Evolutionary conservation across 2,113 vertebrate genomes (phyloP).

Genomic region (Chaetura pelagica): DNA sequence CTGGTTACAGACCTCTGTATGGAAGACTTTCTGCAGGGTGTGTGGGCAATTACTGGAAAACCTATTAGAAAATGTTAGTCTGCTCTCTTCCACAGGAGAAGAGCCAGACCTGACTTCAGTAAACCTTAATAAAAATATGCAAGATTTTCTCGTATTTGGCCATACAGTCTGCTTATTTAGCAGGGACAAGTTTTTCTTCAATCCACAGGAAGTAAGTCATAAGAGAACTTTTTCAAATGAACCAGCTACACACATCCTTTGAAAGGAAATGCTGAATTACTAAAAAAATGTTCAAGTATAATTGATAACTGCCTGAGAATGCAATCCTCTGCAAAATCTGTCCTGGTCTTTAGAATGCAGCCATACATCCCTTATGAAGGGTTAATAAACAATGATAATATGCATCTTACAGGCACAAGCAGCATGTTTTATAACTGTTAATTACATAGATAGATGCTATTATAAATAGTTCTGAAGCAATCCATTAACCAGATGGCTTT

Average conservation of each 20-base stretch:
- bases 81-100: neutral
- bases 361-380: neutral
- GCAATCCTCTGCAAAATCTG: neutral
- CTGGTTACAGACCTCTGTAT: neutral
- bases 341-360: neutral
- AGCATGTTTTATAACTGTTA: slow-evolving; percentile 28
- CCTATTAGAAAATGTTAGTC: neutral
- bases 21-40: accelerated
- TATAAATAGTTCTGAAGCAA: slow-evolving; percentile 53
- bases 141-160: neutral
- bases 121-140: neutral
- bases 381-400: slow-evolving; percentile 8
- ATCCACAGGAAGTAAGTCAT: neutral
- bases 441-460: slow-evolving; percentile 39
- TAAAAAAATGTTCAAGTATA: neutral
- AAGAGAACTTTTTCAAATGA: neutral
- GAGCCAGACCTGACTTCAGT: neutral
- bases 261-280: neutral
- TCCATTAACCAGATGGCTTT: slow-evolving; percentile 51
- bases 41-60: neutral
- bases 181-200: neutral
- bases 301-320: neutral
- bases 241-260: neutral
- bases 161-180: neutral
- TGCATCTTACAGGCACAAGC: neutral